phyloP scores from a whole-genome alignment of 1,140 invertebrate species.

The Pseudomyrmex sp. region DNA sequence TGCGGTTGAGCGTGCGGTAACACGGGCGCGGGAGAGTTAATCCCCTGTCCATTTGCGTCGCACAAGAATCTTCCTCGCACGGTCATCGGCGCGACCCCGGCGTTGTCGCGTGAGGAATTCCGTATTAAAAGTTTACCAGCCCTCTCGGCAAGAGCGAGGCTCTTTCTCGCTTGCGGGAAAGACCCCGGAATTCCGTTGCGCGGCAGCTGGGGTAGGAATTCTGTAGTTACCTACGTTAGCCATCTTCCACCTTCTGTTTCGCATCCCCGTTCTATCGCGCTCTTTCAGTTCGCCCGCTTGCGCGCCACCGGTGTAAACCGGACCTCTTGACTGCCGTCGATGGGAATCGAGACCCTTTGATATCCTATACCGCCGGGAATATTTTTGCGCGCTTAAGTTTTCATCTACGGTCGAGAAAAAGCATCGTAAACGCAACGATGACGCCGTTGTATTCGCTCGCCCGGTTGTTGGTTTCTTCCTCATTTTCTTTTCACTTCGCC shows the following conservation, averaged over 20 bases:
- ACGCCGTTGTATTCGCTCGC: background rate
- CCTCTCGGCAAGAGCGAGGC: slow-evolving; percentile 14
- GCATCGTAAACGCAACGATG: background rate
- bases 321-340: slow-evolving; percentile 50
- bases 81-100: slow-evolving; percentile 52
- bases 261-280: background rate
- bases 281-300: background rate
- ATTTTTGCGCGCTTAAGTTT: slow-evolving; percentile 50
- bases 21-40: slow-evolving; percentile 26
- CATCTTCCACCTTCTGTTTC: slow-evolving; percentile 13
- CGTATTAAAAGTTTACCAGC: slow-evolving; percentile 75
- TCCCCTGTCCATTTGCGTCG: slow-evolving; percentile 70
- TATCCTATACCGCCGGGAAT: slow-evolving; percentile 9
- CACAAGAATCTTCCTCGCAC: slow-evolving; percentile 62
- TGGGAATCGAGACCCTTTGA: slow-evolving; percentile 55
- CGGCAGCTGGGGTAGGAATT: slow-evolving; percentile 66
- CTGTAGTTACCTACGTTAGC: slow-evolving; percentile 63
- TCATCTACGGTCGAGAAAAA: slow-evolving; percentile 31
- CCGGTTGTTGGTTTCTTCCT: background rate
- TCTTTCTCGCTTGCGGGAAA: slow-evolving; percentile 57
- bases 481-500: slow-evolving; percentile 13
- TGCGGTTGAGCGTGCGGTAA: background rate
- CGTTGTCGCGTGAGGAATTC: slow-evolving; percentile 72
- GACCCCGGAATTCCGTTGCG: slow-evolving; percentile 68
- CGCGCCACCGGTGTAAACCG: slow-evolving; percentile 56